Base-by-base conservation (phyloP, 2,888 invertebrate species). In the Ischnura elegans region DNA sequence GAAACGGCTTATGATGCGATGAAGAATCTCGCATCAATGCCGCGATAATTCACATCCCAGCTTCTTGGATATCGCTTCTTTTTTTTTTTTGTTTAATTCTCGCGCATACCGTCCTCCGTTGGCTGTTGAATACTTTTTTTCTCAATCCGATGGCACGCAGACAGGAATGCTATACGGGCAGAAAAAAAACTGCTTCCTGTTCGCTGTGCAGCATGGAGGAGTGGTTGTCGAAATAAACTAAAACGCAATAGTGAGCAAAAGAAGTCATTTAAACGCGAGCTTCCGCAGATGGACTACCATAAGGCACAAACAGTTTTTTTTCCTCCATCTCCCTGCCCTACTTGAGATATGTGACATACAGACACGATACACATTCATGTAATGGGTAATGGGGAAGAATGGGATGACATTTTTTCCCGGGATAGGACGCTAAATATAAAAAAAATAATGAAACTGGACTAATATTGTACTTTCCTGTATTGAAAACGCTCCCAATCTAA, bases 171-270 rank as follows among this genome's bases (percentile, higher is more conserved):
- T 66, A 45, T n/a, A 61, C 45, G 43, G 29, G 90, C 90, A 90
- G 90, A 90, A 90, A 90, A 87, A 90, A 90, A 90, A 42, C 86
- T 90, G 25, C 55, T 61, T 90, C 90, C 90, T 43, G 86, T 86
- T 86, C 6, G 86, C 86, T 25, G 61, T 43, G 55, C 43, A 66
- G 90, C 0, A 66, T 42, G 61, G 45, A 42, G 61, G 90, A 61
- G 90, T 61, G 51, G 47, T 21, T n/a, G 90, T 76, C 76, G 76
- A 76, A 76, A 76, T 76, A 76, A 76, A 29, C 29, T 36, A 76
- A 16, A 76, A 5, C 76, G 36, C 76, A 76, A 76, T 76, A 36
- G 76, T 36, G 6, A 29, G 36, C 36, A 13, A 76, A 25, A 36
- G 76, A 76, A 76, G 76, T 36, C 76, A 76, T 76, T 76, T 76